A percentile compares a stretch with the other conserved stretches of the same genome.
phyloP scores from a whole-genome alignment of 1,140 invertebrate species.

The Meloidogyne chitwoodi region DNA sequence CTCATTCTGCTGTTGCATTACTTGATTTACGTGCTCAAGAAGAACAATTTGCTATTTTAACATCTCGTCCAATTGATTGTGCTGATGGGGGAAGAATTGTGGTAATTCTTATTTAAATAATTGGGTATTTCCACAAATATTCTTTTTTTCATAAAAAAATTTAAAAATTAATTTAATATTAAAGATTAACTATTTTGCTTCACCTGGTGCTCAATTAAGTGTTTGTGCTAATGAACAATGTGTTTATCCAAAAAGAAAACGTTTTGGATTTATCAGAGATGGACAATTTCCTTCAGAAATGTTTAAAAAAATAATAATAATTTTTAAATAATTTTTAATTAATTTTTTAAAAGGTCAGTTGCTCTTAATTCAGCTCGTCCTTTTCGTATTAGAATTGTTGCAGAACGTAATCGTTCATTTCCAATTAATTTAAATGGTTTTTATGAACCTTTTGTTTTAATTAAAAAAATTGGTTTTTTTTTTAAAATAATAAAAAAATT shows the following conservation, averaged over 20 bases:
- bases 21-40: conserved; percentile 7
- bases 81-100: conserved; percentile 36
- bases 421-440: not conserved
- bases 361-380: conserved; percentile 20
- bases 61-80: conserved; percentile 33
- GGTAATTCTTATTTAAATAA: conserved; percentile 11
- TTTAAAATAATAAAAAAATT: not conserved
- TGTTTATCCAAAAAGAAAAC: conserved; percentile 32
- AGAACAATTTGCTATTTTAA: conserved; percentile 22
- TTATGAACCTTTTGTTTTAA: conserved; percentile 35
- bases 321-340: not conserved
- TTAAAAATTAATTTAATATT: not conserved
- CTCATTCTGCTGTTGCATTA: conserved; percentile 2
- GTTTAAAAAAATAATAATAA: not conserved
- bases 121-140: too few relatives aligned
- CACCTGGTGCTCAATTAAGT: conserved; percentile 36
- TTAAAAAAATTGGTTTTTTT: conserved; percentile 36
- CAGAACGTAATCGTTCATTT: conserved; percentile 22
- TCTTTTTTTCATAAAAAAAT: too few relatives aligned
- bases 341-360: conserved; percentile 11
- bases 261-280: not conserved
- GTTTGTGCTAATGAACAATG: conserved; percentile 43
- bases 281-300: not conserved
- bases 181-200: conserved; percentile 26
- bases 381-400: conserved; percentile 38